Evolutionary conservation across 1,140 invertebrate genomes (phyloP), one percentile per base, ranked within the genome.

Genomic region (Chironomus tepperi): DNA sequence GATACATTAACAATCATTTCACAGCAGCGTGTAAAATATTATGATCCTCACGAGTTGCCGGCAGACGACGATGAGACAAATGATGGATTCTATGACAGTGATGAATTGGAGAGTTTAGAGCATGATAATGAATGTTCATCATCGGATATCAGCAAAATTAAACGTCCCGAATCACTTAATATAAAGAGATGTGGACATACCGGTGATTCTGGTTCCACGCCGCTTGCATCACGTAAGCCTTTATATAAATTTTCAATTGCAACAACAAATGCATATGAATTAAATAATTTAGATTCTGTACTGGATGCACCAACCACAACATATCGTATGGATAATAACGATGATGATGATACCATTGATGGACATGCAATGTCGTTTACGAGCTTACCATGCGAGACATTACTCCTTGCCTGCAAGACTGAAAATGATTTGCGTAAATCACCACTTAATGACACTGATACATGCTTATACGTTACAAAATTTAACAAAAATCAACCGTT

Each of bases 401-500:
- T 75, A 47, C 18, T 75, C 21, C n/a, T 75, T 84, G 84, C 84
- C 83, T 15, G 83, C 79, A 2, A 83, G 82, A 72, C 75, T 84
- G 72, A 79, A 75, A 73, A 75, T 79, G 5, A 79, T 78, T 43
- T 79, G 15, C 84, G 78, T 75, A 82, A 84, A n/a, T 82, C 82
- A 15, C 78, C 79, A 18, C 78, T 82, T 8, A 70, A 70, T 70
- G 65, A 70, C 10, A 21, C 18, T 70, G 65, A 70, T 21, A 70
- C 65, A 12, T 70, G 65, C 10, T 6, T 70, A 1, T 70, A 70
- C 19, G 65, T 70, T 10, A 70, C 65, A 19, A 70, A 70, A 18
- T 92, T 91, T 80, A 90, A 88, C 77, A 88, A 91, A 78, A 88
- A 89, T 43, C 90, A 88, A 78, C 90, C 90, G 0, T 85, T 88